Percentiles rank a stretch among this genome's conserved stretches.
These are phyloP conservation scores for Atractosteus spatula DNA, from an alignment of 2,113 vertebrate species.

Conservation along the genomic window DNA sequence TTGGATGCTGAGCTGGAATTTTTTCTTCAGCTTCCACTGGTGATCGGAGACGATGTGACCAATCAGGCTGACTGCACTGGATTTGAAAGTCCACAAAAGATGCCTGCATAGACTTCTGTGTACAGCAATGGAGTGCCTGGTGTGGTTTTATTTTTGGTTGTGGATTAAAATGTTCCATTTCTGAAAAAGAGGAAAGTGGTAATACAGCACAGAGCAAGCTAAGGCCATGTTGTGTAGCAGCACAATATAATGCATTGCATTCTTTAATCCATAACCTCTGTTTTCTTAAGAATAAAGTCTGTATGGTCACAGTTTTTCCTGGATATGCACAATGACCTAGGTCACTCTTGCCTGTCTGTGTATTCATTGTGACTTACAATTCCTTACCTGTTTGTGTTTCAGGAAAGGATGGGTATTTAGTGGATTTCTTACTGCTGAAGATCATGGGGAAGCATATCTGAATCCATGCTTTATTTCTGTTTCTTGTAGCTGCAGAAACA, in stretches of 20 bases:
- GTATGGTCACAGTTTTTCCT: background rate
- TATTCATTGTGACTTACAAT: background rate
- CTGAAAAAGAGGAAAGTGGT: background rate
- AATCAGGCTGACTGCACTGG: too few species aligned
- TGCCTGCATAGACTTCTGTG: too few species aligned
- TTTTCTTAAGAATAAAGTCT: background rate
- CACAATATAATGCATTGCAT: background rate
- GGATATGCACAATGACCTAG: background rate
- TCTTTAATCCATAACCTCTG: background rate
- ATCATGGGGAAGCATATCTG: too few species aligned
- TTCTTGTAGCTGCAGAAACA: constrained; percentile 18
- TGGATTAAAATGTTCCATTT: too few species aligned
- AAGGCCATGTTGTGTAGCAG: background rate
- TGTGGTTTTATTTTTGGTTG: too few species aligned
- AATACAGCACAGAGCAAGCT: background rate
- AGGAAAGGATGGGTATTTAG: too few species aligned
- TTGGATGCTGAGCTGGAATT: too few species aligned
- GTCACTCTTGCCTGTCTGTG: constrained; percentile 5
- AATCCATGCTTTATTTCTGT: background rate
- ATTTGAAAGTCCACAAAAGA: too few species aligned
- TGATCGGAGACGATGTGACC: too few species aligned
- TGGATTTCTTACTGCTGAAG: too few species aligned
- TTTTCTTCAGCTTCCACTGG: too few species aligned
- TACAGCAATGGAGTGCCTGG: too few species aligned
- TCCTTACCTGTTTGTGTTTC: background rate